Conservation (phyloP, 1,140 invertebrate species). For the Sinella curviseta region DNA sequence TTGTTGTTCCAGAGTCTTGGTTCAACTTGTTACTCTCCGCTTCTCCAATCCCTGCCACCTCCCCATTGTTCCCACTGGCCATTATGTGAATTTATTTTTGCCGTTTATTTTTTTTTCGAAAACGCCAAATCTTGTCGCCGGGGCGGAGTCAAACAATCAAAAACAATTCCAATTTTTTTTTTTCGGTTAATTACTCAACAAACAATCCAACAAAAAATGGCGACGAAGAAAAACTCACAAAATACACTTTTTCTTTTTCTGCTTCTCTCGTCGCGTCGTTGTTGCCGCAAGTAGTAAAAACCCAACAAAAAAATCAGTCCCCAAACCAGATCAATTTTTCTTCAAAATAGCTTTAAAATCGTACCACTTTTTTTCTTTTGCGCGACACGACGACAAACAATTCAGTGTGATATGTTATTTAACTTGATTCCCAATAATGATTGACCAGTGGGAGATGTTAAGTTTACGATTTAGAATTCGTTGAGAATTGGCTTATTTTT, state of each 20-base stretch:
- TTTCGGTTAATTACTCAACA: no score
- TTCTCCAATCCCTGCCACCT: conserved; percentile 8
- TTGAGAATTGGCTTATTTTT: no score
- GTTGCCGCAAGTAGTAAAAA: no score
- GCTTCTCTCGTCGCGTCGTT: not conserved
- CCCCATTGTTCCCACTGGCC: conserved; percentile 37
- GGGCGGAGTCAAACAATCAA: not conserved
- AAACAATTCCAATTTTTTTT: not conserved
- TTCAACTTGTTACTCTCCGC: not conserved
- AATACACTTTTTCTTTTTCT: no score
- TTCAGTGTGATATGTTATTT: not conserved
- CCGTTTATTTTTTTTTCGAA: not conserved
- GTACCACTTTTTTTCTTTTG: no score
- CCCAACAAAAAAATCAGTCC: not conserved
- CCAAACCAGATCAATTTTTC: not conserved
- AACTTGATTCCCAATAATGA: not conserved
- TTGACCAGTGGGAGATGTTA: not conserved
- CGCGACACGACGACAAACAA: not conserved
- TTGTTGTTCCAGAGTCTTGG: conserved; percentile 25
- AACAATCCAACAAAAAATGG: not conserved
- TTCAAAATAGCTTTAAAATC: no score
- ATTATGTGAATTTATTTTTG: conserved; percentile 20
- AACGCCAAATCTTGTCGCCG: not conserved
- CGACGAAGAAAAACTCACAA: not conserved
- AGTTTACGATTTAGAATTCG: no score